These are phyloP conservation scores for Thelaira solivaga DNA, from an alignment of 2,888 invertebrate species.

Conservation along the genomic window DNA sequence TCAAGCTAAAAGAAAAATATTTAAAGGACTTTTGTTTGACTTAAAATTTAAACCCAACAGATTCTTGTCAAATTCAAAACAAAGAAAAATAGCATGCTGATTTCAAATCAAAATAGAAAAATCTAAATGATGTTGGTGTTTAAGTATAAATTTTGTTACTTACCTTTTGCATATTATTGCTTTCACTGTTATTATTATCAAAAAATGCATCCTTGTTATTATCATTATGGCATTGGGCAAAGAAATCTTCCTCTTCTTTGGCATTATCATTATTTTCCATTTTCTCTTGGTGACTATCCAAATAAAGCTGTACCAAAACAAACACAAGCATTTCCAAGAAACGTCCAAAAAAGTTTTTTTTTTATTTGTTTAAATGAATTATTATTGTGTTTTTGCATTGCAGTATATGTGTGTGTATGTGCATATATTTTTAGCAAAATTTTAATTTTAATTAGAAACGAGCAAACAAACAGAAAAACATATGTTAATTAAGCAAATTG, in stretches of 20 bases:
- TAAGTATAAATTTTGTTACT: constrained; percentile 64
- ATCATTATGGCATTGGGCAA: constrained; percentile 85
- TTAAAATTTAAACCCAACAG: too few species aligned
- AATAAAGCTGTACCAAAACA: constrained; percentile 81
- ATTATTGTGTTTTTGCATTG: too few species aligned
- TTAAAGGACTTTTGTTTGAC: too few species aligned
- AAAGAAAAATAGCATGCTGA: constrained; percentile 15
- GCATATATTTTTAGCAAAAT: constrained; percentile 10
- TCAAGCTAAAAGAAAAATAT: constrained; percentile 31
- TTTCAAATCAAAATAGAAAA: neutral
- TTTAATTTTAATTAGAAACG: constrained; percentile 10
- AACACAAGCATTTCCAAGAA: neutral
- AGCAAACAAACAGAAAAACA: constrained; percentile 3
- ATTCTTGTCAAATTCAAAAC: too few species aligned
- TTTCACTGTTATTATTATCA: constrained; percentile 75
- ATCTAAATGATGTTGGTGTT: neutral
- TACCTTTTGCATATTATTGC: constrained; percentile 78
- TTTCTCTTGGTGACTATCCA: constrained; percentile 82
- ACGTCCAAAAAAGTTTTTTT: neutral
- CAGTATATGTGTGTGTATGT: neutral
- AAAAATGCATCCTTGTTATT: constrained; percentile 69
- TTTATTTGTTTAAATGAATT: too few species aligned
- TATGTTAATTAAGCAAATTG: neutral
- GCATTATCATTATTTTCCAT: constrained; percentile 78
- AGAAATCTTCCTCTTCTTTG: constrained; percentile 91